Percentiles rank a stretch among this genome's conserved stretches.
These are phyloP conservation scores for Temnopleurus reevesii DNA, from an alignment of 53 echinoderm and acorn worm species.

Conservation along the genomic window DNA sequence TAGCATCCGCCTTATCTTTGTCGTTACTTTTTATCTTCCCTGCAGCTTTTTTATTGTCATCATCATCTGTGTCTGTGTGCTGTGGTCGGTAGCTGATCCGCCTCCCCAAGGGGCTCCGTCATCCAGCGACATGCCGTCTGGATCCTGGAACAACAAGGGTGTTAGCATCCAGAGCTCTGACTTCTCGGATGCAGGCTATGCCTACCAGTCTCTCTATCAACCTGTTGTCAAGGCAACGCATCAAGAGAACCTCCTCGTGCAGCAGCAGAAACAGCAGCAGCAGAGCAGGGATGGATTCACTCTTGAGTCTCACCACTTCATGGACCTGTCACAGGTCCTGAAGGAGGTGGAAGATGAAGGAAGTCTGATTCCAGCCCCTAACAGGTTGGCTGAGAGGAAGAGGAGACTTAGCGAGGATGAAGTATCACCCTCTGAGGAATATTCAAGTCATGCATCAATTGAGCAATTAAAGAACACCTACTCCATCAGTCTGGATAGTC, in stretches of 20 bases:
- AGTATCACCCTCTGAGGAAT: slow-evolving; percentile 17
- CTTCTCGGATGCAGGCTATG: slow-evolving; percentile 44
- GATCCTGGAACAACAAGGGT: slow-evolving; percentile 59
- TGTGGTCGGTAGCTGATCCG: slow-evolving; percentile 50
- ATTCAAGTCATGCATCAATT: slow-evolving; percentile 29
- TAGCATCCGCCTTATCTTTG: not conserved
- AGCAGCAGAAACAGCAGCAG: slow-evolving; percentile 22
- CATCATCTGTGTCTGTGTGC: slow-evolving; percentile 47
- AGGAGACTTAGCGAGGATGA: slow-evolving; percentile 51
- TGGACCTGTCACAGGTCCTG: slow-evolving; percentile 52
- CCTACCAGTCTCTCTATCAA: slow-evolving; percentile 58
- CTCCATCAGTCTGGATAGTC: slow-evolving; percentile 93
- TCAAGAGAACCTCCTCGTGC: slow-evolving; percentile 10
- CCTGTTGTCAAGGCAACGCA: slow-evolving; percentile 51
- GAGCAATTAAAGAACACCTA: slow-evolving; percentile 62
- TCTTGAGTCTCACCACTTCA: slow-evolving; percentile 55
- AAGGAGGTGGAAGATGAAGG: slow-evolving; percentile 58
- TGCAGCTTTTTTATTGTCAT: slow-evolving; percentile 63
- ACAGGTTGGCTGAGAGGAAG: slow-evolving; percentile 45
- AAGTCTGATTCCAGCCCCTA: slow-evolving; percentile 49
- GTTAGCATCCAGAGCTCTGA: slow-evolving; percentile 62
- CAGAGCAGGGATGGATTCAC: slow-evolving; percentile 51
- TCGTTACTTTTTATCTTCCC: not conserved
- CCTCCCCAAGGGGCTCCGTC: slow-evolving; percentile 50
- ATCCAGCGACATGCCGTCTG: slow-evolving; percentile 54